Evolutionary conservation across 53 echinoderm and acorn worm genomes (phyloP).

Genomic region (Stichopus horrens): DNA sequence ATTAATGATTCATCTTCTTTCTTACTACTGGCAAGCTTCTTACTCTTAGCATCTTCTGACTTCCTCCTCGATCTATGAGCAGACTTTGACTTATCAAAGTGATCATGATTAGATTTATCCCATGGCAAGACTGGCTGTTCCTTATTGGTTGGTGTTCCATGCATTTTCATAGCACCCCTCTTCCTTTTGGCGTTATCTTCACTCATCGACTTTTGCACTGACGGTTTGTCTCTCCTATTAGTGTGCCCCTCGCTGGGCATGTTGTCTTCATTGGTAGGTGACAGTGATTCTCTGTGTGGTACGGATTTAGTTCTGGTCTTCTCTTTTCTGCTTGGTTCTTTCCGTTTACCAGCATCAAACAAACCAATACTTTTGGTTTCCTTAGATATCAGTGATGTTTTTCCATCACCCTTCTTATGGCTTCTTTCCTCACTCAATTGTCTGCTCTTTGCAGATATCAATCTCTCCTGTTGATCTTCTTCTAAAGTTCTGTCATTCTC

Average conservation of each 20-base stretch:
- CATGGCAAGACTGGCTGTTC: constrained; percentile 27
- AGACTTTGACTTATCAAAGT: neutral
- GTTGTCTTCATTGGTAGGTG: too few relatives aligned
- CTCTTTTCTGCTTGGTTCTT: neutral
- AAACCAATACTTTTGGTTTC: neutral
- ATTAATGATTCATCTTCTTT: neutral
- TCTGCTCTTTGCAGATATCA: neutral
- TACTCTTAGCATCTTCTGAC: neutral
- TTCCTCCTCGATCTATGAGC: neutral
- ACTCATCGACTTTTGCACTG: neutral
- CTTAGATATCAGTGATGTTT: neutral
- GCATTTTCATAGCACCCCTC: neutral
- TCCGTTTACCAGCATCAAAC: neutral
- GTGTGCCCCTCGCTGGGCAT: too few relatives aligned
- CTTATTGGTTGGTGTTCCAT: neutral
- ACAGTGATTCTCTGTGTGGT: neutral
- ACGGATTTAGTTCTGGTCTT: neutral
- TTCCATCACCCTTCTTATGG: neutral
- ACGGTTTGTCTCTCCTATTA: neutral
- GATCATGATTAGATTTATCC: constrained; percentile 1
- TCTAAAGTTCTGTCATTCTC: neutral
- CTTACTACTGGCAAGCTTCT: neutral
- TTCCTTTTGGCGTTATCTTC: constrained; percentile 15
- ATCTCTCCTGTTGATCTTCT: neutral
- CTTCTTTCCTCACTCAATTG: neutral